Percentiles rank a stretch among this genome's conserved stretches.
phyloP scores from a whole-genome alignment of 2,797 vertebrate genomes.

The Jordanella pulchra region DNA sequence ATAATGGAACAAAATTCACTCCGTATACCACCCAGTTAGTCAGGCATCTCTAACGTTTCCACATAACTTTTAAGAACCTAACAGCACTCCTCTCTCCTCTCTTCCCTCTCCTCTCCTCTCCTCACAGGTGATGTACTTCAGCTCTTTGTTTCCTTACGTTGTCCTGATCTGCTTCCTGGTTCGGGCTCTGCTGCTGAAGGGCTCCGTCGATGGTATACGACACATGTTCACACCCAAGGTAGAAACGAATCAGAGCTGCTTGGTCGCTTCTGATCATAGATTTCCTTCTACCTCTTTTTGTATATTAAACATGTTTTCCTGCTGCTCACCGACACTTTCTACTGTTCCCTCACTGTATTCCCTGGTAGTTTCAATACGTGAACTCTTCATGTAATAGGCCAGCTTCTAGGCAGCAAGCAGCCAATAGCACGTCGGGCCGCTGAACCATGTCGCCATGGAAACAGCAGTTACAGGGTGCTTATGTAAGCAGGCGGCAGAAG shows the following conservation, averaged over 20 bases:
- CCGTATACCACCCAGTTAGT: background rate
- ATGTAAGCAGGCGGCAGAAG: conserved; percentile 36
- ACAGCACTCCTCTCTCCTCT: background rate
- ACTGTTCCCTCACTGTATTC: conserved; percentile 3
- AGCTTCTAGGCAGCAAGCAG: conserved; percentile 26
- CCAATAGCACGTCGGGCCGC: conserved; percentile 47
- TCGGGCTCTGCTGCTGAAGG: conserved; percentile 89
- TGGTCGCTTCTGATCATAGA: background rate
- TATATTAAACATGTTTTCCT: background rate
- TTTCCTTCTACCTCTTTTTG: background rate
- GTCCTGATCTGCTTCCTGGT: conserved; percentile 95
- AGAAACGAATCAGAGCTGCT: background rate
- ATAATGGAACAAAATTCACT: too few relatives aligned
- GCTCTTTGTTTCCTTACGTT: conserved; percentile 94
- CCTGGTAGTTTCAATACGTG: conserved; percentile 15
- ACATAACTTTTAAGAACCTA: background rate
- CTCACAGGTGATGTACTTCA: conserved; percentile 97
- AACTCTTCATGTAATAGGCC: conserved; percentile 42
- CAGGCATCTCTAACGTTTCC: background rate
- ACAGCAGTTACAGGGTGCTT: conserved; percentile 55
- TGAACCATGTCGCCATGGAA: conserved; percentile 61
- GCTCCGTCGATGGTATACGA: conserved; percentile 91
- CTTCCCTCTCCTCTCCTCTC: background rate
- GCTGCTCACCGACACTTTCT: background rate
- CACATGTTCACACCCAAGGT: conserved; percentile 99